Evolutionary conservation across 2,113 vertebrate genomes (phyloP), one percentile per base, ranked within the genome.

Genomic region (Myrmophylax atrothorax): DNA sequence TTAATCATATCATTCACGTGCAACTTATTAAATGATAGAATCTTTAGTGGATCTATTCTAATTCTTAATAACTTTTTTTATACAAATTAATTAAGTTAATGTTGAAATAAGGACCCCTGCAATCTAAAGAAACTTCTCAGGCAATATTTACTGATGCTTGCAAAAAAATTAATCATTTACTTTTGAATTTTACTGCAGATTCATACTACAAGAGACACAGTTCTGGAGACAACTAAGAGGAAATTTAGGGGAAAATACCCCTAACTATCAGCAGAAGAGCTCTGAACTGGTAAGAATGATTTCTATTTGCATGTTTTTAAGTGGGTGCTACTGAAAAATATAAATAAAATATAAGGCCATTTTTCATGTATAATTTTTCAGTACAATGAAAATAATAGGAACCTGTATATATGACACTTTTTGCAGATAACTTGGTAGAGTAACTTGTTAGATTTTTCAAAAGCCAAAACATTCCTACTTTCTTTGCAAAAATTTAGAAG

Each of bases 281-380:
- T 87, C 83, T 87, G 83, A 93, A 75, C 93, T 33, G 94, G 94
- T 96, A 96, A 46, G 94, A 86, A 66, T 70, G 55, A 12, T 47
- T 83, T 85, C 58, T 42, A 55, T 74, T 74, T 84, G 28, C 44
- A 56, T 58, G 37, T 10, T 90, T 90, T 90, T 52, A 86, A 3
- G 2, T 81, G 20, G 10, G 3, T 73, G 22, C 6, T 69, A 55
- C 46, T 69, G 25, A 70, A 60, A 92, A 75, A 53, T 9, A 66
- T 1, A 69, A 72, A 38, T n/a, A 37, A 72, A 53, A 62, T 12
- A 18, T 8, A 67, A 85, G 13, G 2, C 69, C 3, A 50, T 66
- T 77, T 80, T 55, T 80, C 20, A 23, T 6, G 12, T n/a, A 44
- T 7, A 42, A 24, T 49, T 94, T 89, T 82, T 72, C 31, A 49